Percentiles rank a stretch among this genome's conserved stretches.
These are phyloP conservation scores for Omphaloscelis lunosa DNA, from an alignment of 2,888 invertebrate species.

Conservation along the genomic window DNA sequence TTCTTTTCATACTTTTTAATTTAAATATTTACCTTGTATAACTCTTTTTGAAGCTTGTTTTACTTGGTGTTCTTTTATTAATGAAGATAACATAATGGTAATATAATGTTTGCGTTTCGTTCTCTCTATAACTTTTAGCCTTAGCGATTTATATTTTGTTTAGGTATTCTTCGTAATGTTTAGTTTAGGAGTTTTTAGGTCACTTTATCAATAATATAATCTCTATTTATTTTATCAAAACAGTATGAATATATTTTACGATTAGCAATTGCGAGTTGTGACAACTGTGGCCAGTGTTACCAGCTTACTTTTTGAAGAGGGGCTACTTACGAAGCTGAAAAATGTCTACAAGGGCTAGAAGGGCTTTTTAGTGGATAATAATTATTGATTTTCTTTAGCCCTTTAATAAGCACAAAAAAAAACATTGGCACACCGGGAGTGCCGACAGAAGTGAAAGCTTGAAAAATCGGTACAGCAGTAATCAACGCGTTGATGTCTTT, in stretches of 20 bases:
- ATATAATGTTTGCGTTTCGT: constrained; percentile 27
- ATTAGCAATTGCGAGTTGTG: background rate
- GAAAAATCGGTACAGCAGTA: too few species aligned
- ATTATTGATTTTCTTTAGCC: too few species aligned
- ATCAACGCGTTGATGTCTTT: too few species aligned
- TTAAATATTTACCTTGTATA: constrained; percentile 92
- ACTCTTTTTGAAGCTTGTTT: constrained; percentile 95
- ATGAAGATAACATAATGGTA: constrained; percentile 94
- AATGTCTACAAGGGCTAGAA: too few species aligned
- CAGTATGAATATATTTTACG: background rate
- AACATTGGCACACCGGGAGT: too few species aligned
- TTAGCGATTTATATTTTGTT: background rate
- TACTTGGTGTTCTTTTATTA: constrained; percentile 96
- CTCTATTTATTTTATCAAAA: background rate
- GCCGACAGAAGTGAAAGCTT: too few species aligned
- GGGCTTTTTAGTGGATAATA: too few species aligned
- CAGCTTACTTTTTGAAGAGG: too few species aligned
- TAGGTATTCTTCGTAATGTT: background rate
- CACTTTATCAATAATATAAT: background rate
- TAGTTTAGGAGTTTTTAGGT: background rate
- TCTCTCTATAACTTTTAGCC: background rate
- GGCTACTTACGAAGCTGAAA: too few species aligned
- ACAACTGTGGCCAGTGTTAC: too few species aligned
- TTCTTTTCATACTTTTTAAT: background rate
- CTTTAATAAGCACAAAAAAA: too few species aligned